Conservation (phyloP, 2,113 vertebrate genomes). For the Vanacampus margaritifer region DNA sequence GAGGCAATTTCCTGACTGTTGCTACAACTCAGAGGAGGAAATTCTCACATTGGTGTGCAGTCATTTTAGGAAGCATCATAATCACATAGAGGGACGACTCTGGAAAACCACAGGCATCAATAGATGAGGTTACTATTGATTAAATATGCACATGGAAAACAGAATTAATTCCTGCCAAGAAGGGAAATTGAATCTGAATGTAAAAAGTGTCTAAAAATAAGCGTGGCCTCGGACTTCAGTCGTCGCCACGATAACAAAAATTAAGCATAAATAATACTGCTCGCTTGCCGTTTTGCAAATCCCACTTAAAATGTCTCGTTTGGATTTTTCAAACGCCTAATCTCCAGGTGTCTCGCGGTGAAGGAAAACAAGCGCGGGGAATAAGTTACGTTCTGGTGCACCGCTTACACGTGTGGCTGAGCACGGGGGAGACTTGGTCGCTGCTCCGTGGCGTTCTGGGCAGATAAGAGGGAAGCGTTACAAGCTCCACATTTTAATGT, state of each 20-base stretch:
- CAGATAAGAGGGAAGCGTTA: too few species aligned
- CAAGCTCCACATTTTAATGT: too few species aligned
- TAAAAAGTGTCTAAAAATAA: slow-evolving; percentile 59
- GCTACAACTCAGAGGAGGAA: slow-evolving; percentile 61
- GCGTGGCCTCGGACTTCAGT: slow-evolving; percentile 50
- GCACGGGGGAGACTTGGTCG: slow-evolving; percentile 21
- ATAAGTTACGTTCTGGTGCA: too few species aligned
- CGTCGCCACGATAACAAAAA: slow-evolving; percentile 63
- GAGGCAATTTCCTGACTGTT: slow-evolving; percentile 70
- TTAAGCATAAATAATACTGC: slow-evolving; percentile 68
- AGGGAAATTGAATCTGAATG: slow-evolving; percentile 65
- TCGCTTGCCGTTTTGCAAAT: slow-evolving; percentile 59
- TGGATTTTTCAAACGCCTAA: slow-evolving; percentile 67
- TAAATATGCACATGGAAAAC: slow-evolving; percentile 29
- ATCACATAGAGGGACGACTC: slow-evolving; percentile 58
- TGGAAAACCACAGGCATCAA: not conserved
- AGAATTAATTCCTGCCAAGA: slow-evolving; percentile 62
- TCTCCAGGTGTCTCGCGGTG: slow-evolving; percentile 43
- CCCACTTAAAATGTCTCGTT: slow-evolving; percentile 52
- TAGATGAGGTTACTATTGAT: slow-evolving; percentile 8
- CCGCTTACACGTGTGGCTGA: slow-evolving; percentile 50
- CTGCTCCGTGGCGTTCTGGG: too few species aligned
- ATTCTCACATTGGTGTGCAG: slow-evolving; percentile 3
- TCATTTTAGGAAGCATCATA: slow-evolving; percentile 65
- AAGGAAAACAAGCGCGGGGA: slow-evolving; percentile 51